These are phyloP conservation scores for Pectinophora gossypiella DNA, from an alignment of 1,140 invertebrate genomes.

Conservation along the genomic window DNA sequence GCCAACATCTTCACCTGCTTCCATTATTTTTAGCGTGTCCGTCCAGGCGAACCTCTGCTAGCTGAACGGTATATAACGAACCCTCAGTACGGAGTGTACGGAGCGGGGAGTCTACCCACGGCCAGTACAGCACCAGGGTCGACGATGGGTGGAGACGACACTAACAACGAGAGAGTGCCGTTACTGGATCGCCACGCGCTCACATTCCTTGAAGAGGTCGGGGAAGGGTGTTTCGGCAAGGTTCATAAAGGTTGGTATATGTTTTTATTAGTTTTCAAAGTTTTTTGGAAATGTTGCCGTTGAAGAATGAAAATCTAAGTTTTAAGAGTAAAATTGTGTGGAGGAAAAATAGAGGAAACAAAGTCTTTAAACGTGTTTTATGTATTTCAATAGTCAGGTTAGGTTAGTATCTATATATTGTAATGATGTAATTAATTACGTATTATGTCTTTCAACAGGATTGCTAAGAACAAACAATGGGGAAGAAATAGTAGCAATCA, in stretches of 20 bases:
- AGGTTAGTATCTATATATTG: too few species aligned
- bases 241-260: slow-evolving; percentile 90
- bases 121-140: slow-evolving; percentile 13
- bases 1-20: background rate
- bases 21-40: slow-evolving; percentile 54
- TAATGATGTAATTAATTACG: too few species aligned
- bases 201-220: slow-evolving; percentile 85
- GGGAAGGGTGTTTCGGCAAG: slow-evolving; percentile 95
- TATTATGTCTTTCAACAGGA: slow-evolving; percentile 70
- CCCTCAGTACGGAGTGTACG: slow-evolving; percentile 82
- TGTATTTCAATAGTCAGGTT: too few species aligned
- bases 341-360: too few species aligned
- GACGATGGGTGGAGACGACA: slow-evolving; percentile 15
- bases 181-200: slow-evolving; percentile 80
- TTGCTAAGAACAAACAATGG: slow-evolving; percentile 71
- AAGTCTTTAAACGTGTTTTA: too few species aligned
- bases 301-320: too few species aligned
- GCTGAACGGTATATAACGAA: slow-evolving; percentile 85
- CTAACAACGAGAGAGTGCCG: slow-evolving; percentile 75
- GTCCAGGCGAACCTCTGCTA: slow-evolving; percentile 77
- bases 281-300: too few species aligned
- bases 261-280: too few species aligned
- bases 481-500: slow-evolving; percentile 84
- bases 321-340: too few species aligned
- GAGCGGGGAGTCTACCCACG: slow-evolving; percentile 50